Evolutionary conservation across 2,888 invertebrate genomes (phyloP), one percentile per base, ranked within the genome.

Genomic region (Ariolimax columbianus): DNA sequence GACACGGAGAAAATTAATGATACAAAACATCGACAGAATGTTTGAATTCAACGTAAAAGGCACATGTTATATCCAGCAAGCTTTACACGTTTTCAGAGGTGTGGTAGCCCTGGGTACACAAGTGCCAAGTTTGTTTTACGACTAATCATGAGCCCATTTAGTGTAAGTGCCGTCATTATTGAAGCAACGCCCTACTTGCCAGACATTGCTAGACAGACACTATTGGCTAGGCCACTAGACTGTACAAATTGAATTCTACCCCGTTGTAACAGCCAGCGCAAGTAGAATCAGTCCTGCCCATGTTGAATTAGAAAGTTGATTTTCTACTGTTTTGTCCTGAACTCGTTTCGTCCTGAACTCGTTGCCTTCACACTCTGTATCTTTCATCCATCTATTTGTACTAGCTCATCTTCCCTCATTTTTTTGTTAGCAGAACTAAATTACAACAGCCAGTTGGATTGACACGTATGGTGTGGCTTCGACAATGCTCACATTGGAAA

Each of bases 141-240:
- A 63, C 59, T n/a, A 63, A 63, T n/a, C n/a, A 6, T 63, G 59
- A 63, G 59, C 59, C 59, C 59, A 63, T 72, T 38, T 72, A 38
- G 14, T 23, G 36, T 36, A 23, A 40, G 33, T 36, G 72, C 26
- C 23, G 3, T 23, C 23, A 26, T 36, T 38, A 19, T 23, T 23
- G n/a, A n/a, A n/a, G n/a, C n/a, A n/a, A n/a, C n/a, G n/a, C 19
- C 72, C 7, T 0, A 36, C 72, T 1, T 6, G 55, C 55, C 59
- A n/a, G 59, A 3, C 47, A 6, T 63, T n/a, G n/a, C 2, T 23
- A 55, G 23, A 23, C 3, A 63, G 59, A 3, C 59, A 63, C 23
- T 63, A 63, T 63, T 63, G 59, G 59, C 59, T 63, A 63, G 59
- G 4, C 26, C n/a, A 63, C 59, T n/a, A 63, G 59, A 63, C 59